Base-by-base conservation (phyloP, 2,797 vertebrate species). In the Ceryle rudis region DNA sequence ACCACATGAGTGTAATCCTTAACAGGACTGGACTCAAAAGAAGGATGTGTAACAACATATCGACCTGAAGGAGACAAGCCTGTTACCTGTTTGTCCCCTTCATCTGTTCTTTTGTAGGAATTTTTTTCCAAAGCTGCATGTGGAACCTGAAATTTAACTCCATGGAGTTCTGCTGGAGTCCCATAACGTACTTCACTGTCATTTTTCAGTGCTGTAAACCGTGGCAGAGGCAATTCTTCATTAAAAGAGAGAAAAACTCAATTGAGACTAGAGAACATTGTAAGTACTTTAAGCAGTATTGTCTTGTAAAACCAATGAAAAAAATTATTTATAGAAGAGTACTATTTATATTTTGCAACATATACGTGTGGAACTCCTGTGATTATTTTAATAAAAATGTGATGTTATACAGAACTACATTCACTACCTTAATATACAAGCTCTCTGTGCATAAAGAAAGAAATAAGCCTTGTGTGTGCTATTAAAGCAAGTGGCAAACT, bases 181-280 rank as follows among this genome's bases (percentile, higher is more conserved):
- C 98, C 90, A 57, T 98, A 98, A 86, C 98, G 97, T 35, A 97
- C 90, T 94, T 99, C 99, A 65, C 96, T 93, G 75, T 99, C 99
- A 81, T 94, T 98, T 97, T 98, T 99, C 96, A 99, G 97, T 22
- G 98, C 98, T 82, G 98, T 93, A 97, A 99, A 99, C 73, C 98
- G 98, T 67, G 99, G 99, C 77, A 99, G 98, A 94, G 99, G 99
- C 96, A 99, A 97, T 97, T 99, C 99, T 99, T 95, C 49, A 97
- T 80, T 58, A 95, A 81, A 93, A 96, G 61, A 98, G 93, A 97
- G 73, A 85, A 89, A 98, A 92, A 89, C 66, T 96, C 77, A 95
- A 28, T 64, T 97, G 86, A 97, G 80, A 94, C 39, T 62, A 64
- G 7, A 92, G 75, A 83, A 91, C 78, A 81, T 65, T 58, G 85